Evolutionary conservation across 1,140 invertebrate genomes (phyloP).

Genomic region (Probaryconus sp.): DNA sequence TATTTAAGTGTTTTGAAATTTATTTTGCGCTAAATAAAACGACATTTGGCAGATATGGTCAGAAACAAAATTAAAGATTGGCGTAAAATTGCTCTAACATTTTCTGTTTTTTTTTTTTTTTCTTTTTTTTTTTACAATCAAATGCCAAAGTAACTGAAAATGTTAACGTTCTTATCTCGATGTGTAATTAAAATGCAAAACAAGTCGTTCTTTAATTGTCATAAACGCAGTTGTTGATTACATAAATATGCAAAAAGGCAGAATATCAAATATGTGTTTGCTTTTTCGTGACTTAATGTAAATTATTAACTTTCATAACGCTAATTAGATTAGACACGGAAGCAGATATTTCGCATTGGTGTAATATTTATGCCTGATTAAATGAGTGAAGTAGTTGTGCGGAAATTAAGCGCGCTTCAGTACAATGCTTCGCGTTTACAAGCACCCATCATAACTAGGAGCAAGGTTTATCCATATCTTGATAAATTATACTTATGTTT

Average conservation of each 20-base stretch:
- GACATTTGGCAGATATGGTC: background rate
- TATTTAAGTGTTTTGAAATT: slow-evolving; percentile 30
- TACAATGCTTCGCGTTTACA: slow-evolving; percentile 43
- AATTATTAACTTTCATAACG: background rate
- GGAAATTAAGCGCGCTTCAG: slow-evolving; percentile 20
- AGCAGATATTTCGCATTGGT: background rate
- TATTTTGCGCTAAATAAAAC: background rate
- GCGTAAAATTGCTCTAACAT: no score
- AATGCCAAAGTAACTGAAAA: no score
- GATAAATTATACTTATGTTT: slow-evolving; percentile 54
- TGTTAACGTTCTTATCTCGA: no score
- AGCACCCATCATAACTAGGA: slow-evolving; percentile 45
- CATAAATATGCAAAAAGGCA: no score
- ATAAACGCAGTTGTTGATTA: no score
- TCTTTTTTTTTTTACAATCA: no score
- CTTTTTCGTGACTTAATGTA: background rate
- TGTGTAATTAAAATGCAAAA: no score
- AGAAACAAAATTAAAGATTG: background rate
- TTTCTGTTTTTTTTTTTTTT: no score
- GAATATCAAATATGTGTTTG: no score
- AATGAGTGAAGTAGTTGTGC: slow-evolving; percentile 40
- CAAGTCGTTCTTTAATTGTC: no score
- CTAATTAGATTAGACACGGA: no score
- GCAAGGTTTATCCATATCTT: slow-evolving; percentile 63
- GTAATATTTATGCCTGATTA: slow-evolving; percentile 14